Evolutionary conservation across 1,140 invertebrate genomes (phyloP), one percentile per base, ranked within the genome.

Genomic region (Eueides isabella): DNA sequence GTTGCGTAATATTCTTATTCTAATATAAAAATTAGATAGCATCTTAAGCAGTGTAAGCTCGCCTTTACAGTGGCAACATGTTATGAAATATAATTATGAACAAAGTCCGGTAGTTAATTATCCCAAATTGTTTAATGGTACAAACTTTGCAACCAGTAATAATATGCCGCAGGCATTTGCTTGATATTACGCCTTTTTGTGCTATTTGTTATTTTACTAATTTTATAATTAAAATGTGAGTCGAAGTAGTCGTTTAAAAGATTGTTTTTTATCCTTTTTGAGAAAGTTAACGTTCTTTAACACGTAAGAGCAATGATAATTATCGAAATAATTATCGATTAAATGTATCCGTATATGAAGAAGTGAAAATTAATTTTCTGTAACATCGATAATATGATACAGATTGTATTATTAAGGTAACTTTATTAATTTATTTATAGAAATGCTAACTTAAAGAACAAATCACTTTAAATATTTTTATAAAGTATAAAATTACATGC

Each of bases 21-120:
- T 63, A 63, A 30, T 7, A 30, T 74, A 76, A 75, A 83, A 85
- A 89, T 87, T 87, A 87, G 83, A 83, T 71, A 76, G 79, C 80
- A 72, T 81, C 77, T 78, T 74, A 74, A 80, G 77, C 80, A 85
- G 83, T 83, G 84, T 78, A 84, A 80, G 78, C 80, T 76, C 75
- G 72, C 68, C 75, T 79, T 90, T 81, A 85, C 80, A 85, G 78
- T 82, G 83, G 80, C 84, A 76, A 78, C 85, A 85, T 89, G 88
- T 89, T 90, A 91, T 90, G 85, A 88, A 84, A 88, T 75, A 82
- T 85, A 90, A 92, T 92, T 89, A 89, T 82, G 76, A 72, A 86
- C 86, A 83, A 89, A 87, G 86, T 90, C 88, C 90, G 84, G 90
- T 92, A 92, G 90, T 92, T 92, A 92, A 92, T 92, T 90, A 85